These are phyloP conservation scores for Euplagia quadripunctaria DNA, from an alignment of 2,888 invertebrate species.

Conservation along the genomic window DNA sequence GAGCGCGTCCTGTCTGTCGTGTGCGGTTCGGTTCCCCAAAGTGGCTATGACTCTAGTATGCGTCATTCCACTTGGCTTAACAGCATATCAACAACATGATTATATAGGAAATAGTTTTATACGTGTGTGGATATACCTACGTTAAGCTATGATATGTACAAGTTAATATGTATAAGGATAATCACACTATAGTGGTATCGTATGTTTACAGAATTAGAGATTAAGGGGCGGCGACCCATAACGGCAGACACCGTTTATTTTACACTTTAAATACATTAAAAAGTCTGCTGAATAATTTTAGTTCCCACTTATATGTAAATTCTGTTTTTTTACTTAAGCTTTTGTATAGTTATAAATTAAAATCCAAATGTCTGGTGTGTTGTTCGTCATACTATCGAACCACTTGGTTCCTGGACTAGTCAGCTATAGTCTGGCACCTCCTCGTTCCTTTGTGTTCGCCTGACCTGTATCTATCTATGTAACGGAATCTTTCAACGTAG, in stretches of 20 bases:
- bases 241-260: not conserved
- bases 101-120: too few relatives aligned
- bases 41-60: not conserved
- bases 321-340: not conserved
- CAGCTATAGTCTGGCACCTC: too few relatives aligned
- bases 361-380: too few relatives aligned
- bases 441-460: not conserved
- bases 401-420: too few relatives aligned
- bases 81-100: not conserved
- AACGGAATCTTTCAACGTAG: not conserved
- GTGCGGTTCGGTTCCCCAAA: not conserved
- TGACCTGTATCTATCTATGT: not conserved
- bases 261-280: not conserved
- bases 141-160: not conserved
- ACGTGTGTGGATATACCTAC: not conserved
- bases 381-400: too few relatives aligned
- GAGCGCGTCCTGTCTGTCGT: not conserved
- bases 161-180: not conserved
- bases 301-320: too few relatives aligned
- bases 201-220: not conserved
- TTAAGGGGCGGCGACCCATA: not conserved
- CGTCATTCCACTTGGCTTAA: not conserved
- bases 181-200: not conserved
- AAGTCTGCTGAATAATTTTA: too few relatives aligned
- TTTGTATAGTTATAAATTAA: too few relatives aligned